Percentiles rank a stretch among this genome's conserved stretches.
Evolutionary conservation across 2,113 vertebrate genomes (phyloP).

Genomic region (Calidris pygmaea): DNA sequence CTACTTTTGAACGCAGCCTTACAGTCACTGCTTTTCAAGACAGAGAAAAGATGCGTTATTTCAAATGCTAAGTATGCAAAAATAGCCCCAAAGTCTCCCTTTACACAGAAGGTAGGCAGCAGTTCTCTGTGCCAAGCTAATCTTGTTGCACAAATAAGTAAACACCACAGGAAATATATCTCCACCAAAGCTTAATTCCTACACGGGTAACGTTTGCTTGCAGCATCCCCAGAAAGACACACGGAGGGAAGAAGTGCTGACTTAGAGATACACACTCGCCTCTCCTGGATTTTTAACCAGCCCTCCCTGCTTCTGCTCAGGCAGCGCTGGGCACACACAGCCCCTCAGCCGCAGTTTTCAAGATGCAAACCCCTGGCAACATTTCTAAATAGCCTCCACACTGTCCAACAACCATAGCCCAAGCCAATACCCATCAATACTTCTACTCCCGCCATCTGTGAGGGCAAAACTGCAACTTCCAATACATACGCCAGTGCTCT

Average conservation of each 20-base stretch:
- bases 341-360: neutral
- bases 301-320: neutral
- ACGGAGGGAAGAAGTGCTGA: neutral
- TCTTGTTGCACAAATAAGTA: neutral
- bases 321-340: neutral
- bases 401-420: neutral
- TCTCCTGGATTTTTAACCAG: neutral
- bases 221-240: neutral
- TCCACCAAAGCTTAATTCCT: neutral
- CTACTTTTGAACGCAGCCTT: neutral
- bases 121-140: neutral
- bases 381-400: neutral
- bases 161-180: neutral
- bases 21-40: neutral
- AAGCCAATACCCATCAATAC: neutral
- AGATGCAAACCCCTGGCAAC: neutral
- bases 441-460: neutral
- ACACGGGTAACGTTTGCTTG: neutral
- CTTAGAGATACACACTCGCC: rapidly evolving
- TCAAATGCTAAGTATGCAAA: neutral
- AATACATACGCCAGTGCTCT: neutral
- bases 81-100: neutral
- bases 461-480: neutral
- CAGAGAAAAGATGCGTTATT: neutral
- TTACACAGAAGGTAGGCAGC: neutral